A percentile compares a stretch with the other conserved stretches of the same genome.
phyloP scores from a whole-genome alignment of 2,797 vertebrate species.

The Clamator glandarius region DNA sequence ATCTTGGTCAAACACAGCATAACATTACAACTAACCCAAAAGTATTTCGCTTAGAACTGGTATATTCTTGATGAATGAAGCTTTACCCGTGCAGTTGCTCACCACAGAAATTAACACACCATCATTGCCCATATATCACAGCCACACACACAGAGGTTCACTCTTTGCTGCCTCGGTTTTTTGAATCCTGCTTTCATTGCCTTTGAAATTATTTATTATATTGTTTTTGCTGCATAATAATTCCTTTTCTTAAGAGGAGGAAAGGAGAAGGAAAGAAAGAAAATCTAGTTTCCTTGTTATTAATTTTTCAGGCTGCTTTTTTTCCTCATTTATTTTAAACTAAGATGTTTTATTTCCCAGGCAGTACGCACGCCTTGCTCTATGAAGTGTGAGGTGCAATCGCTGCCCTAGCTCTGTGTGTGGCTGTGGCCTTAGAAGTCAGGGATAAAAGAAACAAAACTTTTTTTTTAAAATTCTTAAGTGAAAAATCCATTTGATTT shows the following conservation, averaged over 20 bases:
- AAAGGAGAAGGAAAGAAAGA: neutral
- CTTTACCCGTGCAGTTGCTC: neutral
- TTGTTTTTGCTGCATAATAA: neutral
- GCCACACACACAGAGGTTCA: neutral
- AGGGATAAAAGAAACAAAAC: constrained; percentile 58
- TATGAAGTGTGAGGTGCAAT: constrained; percentile 44
- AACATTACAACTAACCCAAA: neutral
- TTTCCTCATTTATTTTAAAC: constrained; percentile 59
- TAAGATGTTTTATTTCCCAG: constrained; percentile 70
- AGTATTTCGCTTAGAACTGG: neutral
- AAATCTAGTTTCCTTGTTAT: constrained; percentile 53
- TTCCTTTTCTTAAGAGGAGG: neutral
- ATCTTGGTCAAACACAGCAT: neutral
- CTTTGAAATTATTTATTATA: neutral
- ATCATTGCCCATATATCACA: neutral
- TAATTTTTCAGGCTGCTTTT: constrained; percentile 57
- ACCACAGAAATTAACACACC: neutral
- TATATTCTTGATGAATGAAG: neutral
- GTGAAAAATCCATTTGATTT: constrained; percentile 62
- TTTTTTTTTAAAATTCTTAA: constrained; percentile 22
- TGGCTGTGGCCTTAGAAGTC: constrained; percentile 45
- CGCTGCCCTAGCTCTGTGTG: constrained; percentile 42
- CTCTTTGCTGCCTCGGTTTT: neutral
- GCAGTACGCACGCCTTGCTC: neutral
- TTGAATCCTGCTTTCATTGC: neutral